Base-by-base conservation (phyloP, 2,797 vertebrate genomes). In the Anguilla anguilla region DNA sequence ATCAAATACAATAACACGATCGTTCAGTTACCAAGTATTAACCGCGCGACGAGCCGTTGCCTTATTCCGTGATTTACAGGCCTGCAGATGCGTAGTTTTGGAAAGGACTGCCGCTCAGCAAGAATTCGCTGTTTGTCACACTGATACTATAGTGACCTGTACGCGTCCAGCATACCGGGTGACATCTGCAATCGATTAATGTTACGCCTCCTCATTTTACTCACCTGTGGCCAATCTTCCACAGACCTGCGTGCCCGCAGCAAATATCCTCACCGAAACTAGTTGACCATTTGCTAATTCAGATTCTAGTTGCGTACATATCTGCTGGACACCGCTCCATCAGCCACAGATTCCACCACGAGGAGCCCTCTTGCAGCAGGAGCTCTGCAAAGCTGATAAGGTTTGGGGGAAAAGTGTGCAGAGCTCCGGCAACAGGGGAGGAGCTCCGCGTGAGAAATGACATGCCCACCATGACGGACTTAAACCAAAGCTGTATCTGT, bases 91-190 rank as follows among this genome's bases (percentile, higher is more conserved):
- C 69, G 69, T 74, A 15, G 28, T 74, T 74, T 15, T 74, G 69
- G 35, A 19, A 31, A 39, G 28, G 69, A 17, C 35, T 11, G 9
- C 1, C 28, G 69, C 28, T 3, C 69, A 74, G 31, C n/a, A 15
- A 74, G 69, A 74, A 74, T 74, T 35, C 28, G 69, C 69, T 74
- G 69, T 31, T 69, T 74, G 69, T 74, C 69, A 31, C 69, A 35
- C 15, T 74, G 69, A 74, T 39, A 15, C 35, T 74, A 39, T 17
- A 9, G 61, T 74, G 69, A 74, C 31, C 69, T 31, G 69, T 17
- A 74, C 69, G 35, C 28, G 69, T 74, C 28, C 69, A 31, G 69
- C 2, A 39, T 13, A 74, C 69, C 25, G n/a, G 19, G 61, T 74
- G 28, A 74, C 69, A 74, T 31, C 69, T 74, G 9, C 25, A 74